A percentile compares a stretch with the other conserved stretches of the same genome.
Evolutionary conservation across 2,113 vertebrate genomes (phyloP).

Genomic region (Bostrychus sinensis): DNA sequence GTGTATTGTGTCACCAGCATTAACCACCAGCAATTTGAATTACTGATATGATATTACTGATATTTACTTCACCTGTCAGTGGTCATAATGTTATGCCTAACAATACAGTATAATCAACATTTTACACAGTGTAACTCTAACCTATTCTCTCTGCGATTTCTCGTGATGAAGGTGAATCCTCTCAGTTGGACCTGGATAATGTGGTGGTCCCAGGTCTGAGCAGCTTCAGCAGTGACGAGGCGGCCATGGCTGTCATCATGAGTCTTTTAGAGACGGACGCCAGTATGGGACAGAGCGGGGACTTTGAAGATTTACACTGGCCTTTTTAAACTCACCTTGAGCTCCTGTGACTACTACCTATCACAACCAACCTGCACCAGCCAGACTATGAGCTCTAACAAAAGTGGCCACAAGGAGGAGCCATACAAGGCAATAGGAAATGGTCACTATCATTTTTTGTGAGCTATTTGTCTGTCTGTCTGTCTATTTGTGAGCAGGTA

Average conservation of each 20-base stretch:
- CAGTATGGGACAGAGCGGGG: slow-evolving; percentile 87
- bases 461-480: too few relatives aligned
- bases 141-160: neutral
- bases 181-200: slow-evolving; percentile 68
- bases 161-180: slow-evolving; percentile 65
- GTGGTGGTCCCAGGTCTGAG: slow-evolving; percentile 82
- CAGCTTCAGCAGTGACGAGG: slow-evolving; percentile 91
- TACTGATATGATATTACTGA: too few relatives aligned
- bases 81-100: too few relatives aligned
- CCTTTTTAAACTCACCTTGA: slow-evolving; percentile 27
- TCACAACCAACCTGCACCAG: neutral
- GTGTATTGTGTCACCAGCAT: too few relatives aligned
- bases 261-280: slow-evolving; percentile 93
- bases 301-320: slow-evolving; percentile 94
- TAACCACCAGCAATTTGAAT: too few relatives aligned
- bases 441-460: too few relatives aligned
- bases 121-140: neutral
- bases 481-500: too few relatives aligned
- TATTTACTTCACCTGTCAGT: too few relatives aligned
- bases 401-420: slow-evolving; percentile 21
- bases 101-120: neutral
- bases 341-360: too few relatives aligned
- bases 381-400: neutral
- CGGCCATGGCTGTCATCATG: slow-evolving; percentile 96
- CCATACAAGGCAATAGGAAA: neutral